A percentile compares a stretch with the other conserved stretches of the same genome.
Evolutionary conservation across 1,140 invertebrate genomes (phyloP).

Genomic region (Bombyx mori): DNA sequence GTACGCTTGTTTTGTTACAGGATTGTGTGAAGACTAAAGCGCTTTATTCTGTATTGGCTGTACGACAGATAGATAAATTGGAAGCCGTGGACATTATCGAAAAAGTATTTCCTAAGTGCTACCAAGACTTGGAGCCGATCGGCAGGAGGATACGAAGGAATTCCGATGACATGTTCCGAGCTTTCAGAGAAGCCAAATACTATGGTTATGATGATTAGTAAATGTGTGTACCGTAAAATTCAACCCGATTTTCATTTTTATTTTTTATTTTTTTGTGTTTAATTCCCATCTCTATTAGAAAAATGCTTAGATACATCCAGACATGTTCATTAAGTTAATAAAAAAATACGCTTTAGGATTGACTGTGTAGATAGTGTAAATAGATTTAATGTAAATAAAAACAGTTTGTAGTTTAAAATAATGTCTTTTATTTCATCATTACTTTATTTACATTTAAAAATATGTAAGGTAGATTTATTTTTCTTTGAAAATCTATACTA

Average conservation of each 20-base stretch:
- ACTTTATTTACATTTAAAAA: too few species aligned
- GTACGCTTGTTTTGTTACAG: conserved; percentile 62
- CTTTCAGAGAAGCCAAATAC: conserved; percentile 82
- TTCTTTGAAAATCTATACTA: too few species aligned
- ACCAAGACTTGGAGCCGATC: conserved; percentile 93
- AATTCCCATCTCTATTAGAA: too few species aligned
- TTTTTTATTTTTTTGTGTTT: too few species aligned
- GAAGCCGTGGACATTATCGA: conserved; percentile 86
- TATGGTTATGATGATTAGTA: conserved; percentile 80
- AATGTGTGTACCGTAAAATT: too few species aligned
- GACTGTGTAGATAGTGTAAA: conserved; percentile 19
- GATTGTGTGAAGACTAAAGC: conserved; percentile 94
- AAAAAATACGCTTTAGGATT: neutral
- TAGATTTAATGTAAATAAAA: conserved; percentile 35
- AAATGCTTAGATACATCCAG: neutral
- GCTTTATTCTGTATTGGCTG: conserved; percentile 83
- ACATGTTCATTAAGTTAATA: neutral
- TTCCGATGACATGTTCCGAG: conserved; percentile 82
- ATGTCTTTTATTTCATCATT: conserved; percentile 60
- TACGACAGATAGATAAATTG: conserved; percentile 79
- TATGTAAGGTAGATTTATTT: too few species aligned
- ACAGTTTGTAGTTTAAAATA: conserved; percentile 48
- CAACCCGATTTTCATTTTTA: too few species aligned
- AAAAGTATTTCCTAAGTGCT: conserved; percentile 92
- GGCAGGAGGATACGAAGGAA: conserved; percentile 86